These are phyloP conservation scores for Syrmaticus mikado DNA, from an alignment of 2,113 vertebrate genomes.

Conservation along the genomic window DNA sequence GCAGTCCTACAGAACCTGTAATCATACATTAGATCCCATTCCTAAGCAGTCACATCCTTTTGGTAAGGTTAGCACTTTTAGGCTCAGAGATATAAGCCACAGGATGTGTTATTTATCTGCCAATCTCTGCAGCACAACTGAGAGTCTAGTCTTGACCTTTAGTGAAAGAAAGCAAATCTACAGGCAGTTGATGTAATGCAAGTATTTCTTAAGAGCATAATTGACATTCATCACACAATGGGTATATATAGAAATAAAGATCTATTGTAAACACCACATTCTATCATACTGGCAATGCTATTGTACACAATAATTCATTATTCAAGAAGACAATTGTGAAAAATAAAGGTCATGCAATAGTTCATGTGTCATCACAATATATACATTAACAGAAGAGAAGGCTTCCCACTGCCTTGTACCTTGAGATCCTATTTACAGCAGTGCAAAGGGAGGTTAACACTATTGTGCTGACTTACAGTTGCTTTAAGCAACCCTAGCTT, in stretches of 20 bases:
- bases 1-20: not conserved
- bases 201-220: not conserved
- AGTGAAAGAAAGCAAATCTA: not conserved
- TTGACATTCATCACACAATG: conserved; percentile 31
- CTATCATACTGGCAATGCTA: conserved; percentile 34
- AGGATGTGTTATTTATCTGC: not conserved
- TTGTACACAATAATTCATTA: conserved; percentile 53
- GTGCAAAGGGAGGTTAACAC: conserved; percentile 9
- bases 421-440: conserved; percentile 14
- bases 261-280: conserved; percentile 26
- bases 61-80: not conserved
- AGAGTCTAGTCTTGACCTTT: not conserved
- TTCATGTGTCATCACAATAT: conserved; percentile 31
- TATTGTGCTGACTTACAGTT: conserved; percentile 10
- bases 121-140: not conserved
- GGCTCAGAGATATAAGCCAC: not conserved
- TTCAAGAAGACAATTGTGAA: conserved; percentile 61
- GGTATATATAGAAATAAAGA: conserved; percentile 52
- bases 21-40: not conserved
- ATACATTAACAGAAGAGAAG: not conserved
- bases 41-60: not conserved
- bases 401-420: conserved; percentile 51
- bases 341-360: conserved; percentile 39
- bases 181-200: not conserved
- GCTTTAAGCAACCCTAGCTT: not conserved